These are phyloP conservation scores for Papilio polytes DNA, from an alignment of 1,140 invertebrate species.

Conservation along the genomic window DNA sequence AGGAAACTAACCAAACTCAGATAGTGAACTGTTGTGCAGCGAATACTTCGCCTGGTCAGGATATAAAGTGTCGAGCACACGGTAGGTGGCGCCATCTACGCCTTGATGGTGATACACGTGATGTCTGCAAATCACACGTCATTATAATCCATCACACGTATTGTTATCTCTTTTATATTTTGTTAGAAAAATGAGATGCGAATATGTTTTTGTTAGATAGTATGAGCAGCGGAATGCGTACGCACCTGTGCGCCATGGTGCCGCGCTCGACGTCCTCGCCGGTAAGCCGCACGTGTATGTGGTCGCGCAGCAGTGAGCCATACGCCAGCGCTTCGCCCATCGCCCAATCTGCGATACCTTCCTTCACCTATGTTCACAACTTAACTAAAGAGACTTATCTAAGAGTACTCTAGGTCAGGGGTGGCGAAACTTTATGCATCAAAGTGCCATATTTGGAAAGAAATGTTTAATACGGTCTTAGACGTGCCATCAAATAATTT, in stretches of 20 bases:
- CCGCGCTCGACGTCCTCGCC: slow-evolving; percentile 96
- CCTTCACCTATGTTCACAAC: slow-evolving; percentile 67
- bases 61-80: slow-evolving; percentile 88
- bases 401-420: too few species aligned
- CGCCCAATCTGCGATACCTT: slow-evolving; percentile 91
- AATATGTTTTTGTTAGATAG: not conserved
- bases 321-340: slow-evolving; percentile 93
- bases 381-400: too few species aligned
- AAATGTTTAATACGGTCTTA: too few species aligned
- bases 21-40: slow-evolving; percentile 92
- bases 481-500: too few species aligned
- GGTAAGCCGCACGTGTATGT: slow-evolving; percentile 86
- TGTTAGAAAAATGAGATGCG: not conserved
- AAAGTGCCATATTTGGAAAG: too few species aligned
- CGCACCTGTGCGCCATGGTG: slow-evolving; percentile 88
- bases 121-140: slow-evolving; percentile 81
- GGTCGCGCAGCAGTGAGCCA: slow-evolving; percentile 88
- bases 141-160: not conserved
- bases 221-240: not conserved
- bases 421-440: too few species aligned
- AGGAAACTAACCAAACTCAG: slow-evolving; percentile 87
- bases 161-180: too few species aligned
- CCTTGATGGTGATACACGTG: slow-evolving; percentile 94
- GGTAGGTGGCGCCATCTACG: slow-evolving; percentile 88
- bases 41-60: slow-evolving; percentile 90